Conservation (phyloP, 2,113 vertebrate species). For the Phyllostomus discolor region DNA sequence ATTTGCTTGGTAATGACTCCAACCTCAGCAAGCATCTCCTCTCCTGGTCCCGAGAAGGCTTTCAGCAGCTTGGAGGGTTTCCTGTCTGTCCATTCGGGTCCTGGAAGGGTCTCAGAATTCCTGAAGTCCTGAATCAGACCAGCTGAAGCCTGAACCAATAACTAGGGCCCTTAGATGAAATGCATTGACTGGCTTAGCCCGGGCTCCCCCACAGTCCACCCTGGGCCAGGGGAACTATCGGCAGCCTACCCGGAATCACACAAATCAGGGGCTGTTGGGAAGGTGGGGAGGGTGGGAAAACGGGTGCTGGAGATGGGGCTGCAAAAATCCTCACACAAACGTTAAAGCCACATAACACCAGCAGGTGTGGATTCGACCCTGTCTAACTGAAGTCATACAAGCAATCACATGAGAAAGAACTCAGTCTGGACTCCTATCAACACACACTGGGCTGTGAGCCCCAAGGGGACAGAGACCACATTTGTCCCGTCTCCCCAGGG, state of each 20-base stretch:
- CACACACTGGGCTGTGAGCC: background rate
- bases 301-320: rapidly evolving
- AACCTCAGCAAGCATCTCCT: background rate
- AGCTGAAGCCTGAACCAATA: background rate
- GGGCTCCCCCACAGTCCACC: background rate
- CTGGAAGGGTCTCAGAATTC: background rate
- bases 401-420: background rate
- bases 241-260: background rate
- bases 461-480: background rate
- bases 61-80: background rate
- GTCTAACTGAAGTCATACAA: background rate
- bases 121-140: background rate
- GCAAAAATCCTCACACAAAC: background rate
- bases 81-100: background rate
- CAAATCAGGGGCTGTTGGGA: background rate
- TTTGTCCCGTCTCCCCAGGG: background rate
- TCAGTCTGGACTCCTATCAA: background rate
- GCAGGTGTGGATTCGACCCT: background rate
- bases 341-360: background rate
- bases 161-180: background rate
- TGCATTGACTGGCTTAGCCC: background rate
- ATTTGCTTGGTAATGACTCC: background rate
- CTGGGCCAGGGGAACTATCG: background rate
- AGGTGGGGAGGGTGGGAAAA: background rate
- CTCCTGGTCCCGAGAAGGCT: background rate